phyloP scores from a whole-genome alignment of 2,888 invertebrate species.

The Cosmorhoe ocellata region DNA sequence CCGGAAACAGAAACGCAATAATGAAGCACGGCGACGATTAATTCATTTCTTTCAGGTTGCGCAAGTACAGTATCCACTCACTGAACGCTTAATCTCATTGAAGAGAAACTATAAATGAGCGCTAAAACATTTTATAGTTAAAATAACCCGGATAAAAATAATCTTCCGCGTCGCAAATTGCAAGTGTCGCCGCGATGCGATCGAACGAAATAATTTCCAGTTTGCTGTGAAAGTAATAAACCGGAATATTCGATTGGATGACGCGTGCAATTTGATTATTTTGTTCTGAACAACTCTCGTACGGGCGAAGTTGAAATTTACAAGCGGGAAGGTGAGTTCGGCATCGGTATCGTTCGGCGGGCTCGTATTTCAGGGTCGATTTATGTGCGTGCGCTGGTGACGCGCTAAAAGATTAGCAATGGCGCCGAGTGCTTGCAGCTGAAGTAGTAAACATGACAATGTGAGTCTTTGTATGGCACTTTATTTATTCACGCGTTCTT shows the following conservation, averaged over 20 bases:
- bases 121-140: constrained; percentile 34
- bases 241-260: constrained; percentile 52
- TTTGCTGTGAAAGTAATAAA: constrained; percentile 48
- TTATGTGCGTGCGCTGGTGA: constrained; percentile 79
- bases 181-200: constrained; percentile 45
- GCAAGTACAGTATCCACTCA: constrained; percentile 21
- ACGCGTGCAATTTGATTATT: constrained; percentile 55
- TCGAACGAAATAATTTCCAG: constrained; percentile 47
- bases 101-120: constrained; percentile 33
- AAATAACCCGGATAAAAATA: constrained; percentile 33
- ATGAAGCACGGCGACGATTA: constrained; percentile 62
- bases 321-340: constrained; percentile 57
- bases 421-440: constrained; percentile 28
- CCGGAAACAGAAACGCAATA: constrained; percentile 77
- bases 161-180: constrained; percentile 43
- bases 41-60: constrained; percentile 53
- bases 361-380: constrained; percentile 69
- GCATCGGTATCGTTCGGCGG: constrained; percentile 57
- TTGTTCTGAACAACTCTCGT: constrained; percentile 49
- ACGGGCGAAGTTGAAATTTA: constrained; percentile 60
- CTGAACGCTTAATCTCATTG: constrained; percentile 31
- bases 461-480: constrained; percentile 29
- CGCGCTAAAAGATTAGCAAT: constrained; percentile 74
- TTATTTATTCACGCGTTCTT: constrained; percentile 28
- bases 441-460: constrained; percentile 34